phyloP scores from a whole-genome alignment of 1,140 invertebrate species.

The Helicoverpa zea region DNA sequence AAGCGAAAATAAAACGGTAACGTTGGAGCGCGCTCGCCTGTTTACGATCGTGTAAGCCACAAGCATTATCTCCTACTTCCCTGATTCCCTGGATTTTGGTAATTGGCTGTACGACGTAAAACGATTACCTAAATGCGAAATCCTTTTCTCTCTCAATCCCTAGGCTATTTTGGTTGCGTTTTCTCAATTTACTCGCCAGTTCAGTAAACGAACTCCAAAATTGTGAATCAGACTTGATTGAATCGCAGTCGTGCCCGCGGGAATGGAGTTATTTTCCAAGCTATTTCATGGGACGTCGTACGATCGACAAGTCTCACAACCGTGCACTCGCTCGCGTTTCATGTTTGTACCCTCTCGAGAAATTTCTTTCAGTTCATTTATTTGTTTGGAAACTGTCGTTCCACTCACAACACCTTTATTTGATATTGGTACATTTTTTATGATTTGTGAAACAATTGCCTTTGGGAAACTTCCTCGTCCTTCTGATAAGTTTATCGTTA shows the following conservation, averaged over 20 bases:
- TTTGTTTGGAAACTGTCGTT: constrained; percentile 70
- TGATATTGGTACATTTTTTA: constrained; percentile 57
- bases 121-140: constrained; percentile 49
- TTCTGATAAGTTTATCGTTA: constrained; percentile 17
- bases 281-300: constrained; percentile 78
- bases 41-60: constrained; percentile 29
- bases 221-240: constrained; percentile 84
- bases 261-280: constrained; percentile 82
- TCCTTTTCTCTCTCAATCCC: constrained; percentile 49
- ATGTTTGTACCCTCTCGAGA: constrained; percentile 75
- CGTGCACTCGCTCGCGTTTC: constrained; percentile 60
- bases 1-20: constrained; percentile 12
- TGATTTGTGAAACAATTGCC: constrained; percentile 48
- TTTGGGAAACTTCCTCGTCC: constrained; percentile 31
- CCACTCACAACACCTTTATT: constrained; percentile 60
- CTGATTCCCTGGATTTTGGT: constrained; percentile 7
- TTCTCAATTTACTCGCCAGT: constrained; percentile 66
- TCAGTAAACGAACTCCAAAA: constrained; percentile 83
- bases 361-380: constrained; percentile 82
- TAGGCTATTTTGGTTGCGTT: constrained; percentile 70
- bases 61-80: constrained; percentile 22
- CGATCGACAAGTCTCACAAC: constrained; percentile 68
- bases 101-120: constrained; percentile 48
- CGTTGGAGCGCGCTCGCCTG: neutral
- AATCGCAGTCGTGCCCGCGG: constrained; percentile 78